phyloP scores from a whole-genome alignment of 2,113 vertebrate genomes.

The Piaya cayana region DNA sequence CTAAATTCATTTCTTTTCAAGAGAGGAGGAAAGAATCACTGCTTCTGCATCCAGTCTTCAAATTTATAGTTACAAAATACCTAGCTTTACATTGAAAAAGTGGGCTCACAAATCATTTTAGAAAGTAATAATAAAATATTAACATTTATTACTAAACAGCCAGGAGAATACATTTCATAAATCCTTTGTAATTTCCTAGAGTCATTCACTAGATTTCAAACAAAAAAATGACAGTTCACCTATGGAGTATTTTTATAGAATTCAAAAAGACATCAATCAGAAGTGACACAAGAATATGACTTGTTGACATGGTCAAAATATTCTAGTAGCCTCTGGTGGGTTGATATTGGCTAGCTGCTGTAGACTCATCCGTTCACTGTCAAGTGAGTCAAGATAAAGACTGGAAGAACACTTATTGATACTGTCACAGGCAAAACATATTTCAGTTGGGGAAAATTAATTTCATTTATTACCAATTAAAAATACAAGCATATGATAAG shows the following conservation, averaged over 20 bases:
- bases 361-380: fast-evolving
- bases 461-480: neutral
- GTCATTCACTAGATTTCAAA: neutral
- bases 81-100: neutral
- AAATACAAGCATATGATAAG: neutral
- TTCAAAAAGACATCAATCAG: neutral
- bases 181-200: neutral
- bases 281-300: neutral
- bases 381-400: neutral
- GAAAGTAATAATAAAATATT: neutral
- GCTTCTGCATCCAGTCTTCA: neutral
- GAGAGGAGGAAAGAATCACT: neutral
- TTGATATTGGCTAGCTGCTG: neutral
- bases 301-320: neutral
- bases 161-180: neutral
- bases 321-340: neutral
- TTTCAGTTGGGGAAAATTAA: neutral
- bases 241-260: neutral
- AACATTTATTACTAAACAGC: neutral
- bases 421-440: neutral
- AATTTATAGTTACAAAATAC: neutral
- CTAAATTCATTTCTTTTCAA: neutral
- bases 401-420: neutral
- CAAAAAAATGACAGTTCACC: neutral
- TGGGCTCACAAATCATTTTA: neutral